Base-by-base conservation (phyloP, 2,797 vertebrate species). In the Vipera ursinii region DNA sequence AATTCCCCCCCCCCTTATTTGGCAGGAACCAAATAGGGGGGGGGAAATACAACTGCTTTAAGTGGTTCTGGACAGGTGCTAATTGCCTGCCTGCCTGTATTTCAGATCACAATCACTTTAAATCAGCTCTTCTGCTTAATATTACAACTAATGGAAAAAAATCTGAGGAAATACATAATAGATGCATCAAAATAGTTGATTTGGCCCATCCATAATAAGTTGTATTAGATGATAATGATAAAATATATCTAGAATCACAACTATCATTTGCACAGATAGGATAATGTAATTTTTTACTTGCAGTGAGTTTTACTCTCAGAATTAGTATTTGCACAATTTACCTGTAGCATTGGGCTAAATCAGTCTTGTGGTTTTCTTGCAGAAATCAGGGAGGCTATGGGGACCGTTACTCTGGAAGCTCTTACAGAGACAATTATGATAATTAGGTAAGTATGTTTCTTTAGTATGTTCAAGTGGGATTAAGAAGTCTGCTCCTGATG, bases 371-470 rank as follows among this genome's bases (percentile, higher is more conserved):
- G 51, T 55, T 51, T 86, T 48, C 12, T 59, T 88, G 4, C 88
- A 97, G 96, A 95, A 97, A 93, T 96, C 96, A 97, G 95, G 96
- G 97, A 90, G 93, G 96, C 63, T 97, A 97, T 88, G 93, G 94
- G 60, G 95, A 97, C 60, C 95, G 94, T 92, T 96, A 97, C 28
- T 96, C 97, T 89, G 96, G 96, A 94, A 97, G 96, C 90, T 97
- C 96, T 92, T 96, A 97, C 95, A 97, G 96, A 95, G 96, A 97
- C 93, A 96, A 93, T 95, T 97, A 97, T 0, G 96, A 97, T 94
- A 97, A 96, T 94, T 97, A 94, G 96, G 94, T 95, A 95, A 95
- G 93, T 78, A 91, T 88, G 89, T 82, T 32, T 26, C 9, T 87
- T 90, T 73, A 26, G 26, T 73, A 82, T n/a, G 8, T 55, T 51